Base-by-base conservation (phyloP, 2,113 vertebrate species). In the Pterocles burchelli region DNA sequence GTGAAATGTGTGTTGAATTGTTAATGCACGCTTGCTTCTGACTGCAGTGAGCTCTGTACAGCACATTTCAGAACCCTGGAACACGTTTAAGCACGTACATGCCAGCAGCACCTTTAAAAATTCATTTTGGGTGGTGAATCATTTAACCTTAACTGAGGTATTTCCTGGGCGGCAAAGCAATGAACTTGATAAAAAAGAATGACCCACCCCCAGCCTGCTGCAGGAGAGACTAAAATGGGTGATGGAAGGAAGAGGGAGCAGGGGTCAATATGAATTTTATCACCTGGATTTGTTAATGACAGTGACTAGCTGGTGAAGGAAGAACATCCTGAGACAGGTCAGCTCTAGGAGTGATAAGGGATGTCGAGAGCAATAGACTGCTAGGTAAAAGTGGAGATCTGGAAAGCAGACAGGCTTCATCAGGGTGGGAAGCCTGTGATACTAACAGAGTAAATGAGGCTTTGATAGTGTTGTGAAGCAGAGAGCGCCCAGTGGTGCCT, bases 61-160 rank as follows among this genome's bases (percentile, higher is more conserved):
- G 45, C 1, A 1, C 33, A 24, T 68, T 66, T 82, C 62, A 43
- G 77, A 61, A 41, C 11, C 24, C 17, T 36, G 17, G 52, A 59
- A 38, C n/a, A 33, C 2, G 1, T 78, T 87, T 45, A 61, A 76
- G 58, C 36, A 46, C 1, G 0, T 51, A 13, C 6, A 3, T 63
- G 26, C 83, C 29, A 43, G 48, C 24, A 22, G 48, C 24, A 22
- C 18, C 21, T 65, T 68, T 45, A 41, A 62, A 48, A 25, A 54
- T 52, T 90, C 29, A 16, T 85, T 55, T 52, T 45, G 49, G 33
- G 66, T 21, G 65, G n/a, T 11, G 36, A 85, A 63, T 49, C 11
- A 3, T 48, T 75, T 85, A 41, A 38, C 31, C 31, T 54, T 54
- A 33, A 7, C 6, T 24, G 41, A 80, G 41, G 11, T 28, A 28